A percentile compares a stretch with the other conserved stretches of the same genome.
These are phyloP conservation scores for Nipponacmea schrenckii DNA, from an alignment of 2,888 invertebrate genomes.

Conservation along the genomic window DNA sequence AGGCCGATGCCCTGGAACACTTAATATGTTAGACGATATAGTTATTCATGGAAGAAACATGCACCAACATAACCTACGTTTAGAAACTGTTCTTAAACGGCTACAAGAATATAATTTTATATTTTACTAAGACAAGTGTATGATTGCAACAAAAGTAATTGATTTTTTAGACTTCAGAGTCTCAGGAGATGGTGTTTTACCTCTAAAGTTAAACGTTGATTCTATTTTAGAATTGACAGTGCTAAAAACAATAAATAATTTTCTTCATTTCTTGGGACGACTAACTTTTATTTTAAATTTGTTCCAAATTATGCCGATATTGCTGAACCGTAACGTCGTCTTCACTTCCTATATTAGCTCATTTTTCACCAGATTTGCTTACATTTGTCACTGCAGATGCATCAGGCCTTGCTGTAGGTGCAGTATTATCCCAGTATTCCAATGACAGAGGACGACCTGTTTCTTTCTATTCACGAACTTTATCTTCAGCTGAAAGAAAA, in stretches of 20 bases:
- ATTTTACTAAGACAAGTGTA: neutral
- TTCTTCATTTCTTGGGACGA: conserved; percentile 5
- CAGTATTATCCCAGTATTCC: neutral
- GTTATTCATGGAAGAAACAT: neutral
- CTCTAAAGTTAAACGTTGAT: neutral
- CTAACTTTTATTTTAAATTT: conserved; percentile 10
- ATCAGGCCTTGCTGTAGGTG: neutral
- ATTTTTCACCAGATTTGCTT: neutral
- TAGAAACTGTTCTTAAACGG: neutral
- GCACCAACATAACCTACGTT: neutral
- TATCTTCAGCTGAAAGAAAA: neutral
- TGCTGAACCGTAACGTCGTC: conserved; percentile 12
- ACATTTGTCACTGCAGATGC: neutral
- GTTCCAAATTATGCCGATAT: neutral
- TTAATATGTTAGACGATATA: neutral
- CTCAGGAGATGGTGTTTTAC: neutral
- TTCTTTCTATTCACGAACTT: neutral
- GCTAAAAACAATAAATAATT: neutral
- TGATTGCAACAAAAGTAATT: neutral
- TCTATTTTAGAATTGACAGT: neutral
- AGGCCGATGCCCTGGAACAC: neutral
- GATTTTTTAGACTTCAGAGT: neutral
- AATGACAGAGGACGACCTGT: conserved; percentile 6
- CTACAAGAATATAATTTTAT: neutral
- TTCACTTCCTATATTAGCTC: conserved; percentile 2